These are phyloP conservation scores for Lasius fuliginosus DNA, from an alignment of 2,888 invertebrate species.

Conservation along the genomic window DNA sequence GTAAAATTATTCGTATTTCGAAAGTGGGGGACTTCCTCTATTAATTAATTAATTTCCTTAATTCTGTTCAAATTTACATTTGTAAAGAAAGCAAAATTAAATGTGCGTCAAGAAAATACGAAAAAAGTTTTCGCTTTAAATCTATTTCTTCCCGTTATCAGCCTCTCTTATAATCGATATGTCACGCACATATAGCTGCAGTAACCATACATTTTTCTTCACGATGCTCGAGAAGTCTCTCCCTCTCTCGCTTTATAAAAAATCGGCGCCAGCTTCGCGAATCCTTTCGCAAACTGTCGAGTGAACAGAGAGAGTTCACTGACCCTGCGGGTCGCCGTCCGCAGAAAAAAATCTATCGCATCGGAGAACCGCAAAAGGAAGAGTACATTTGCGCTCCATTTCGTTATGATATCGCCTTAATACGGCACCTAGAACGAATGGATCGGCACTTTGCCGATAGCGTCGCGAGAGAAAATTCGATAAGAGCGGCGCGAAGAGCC, in stretches of 20 bases:
- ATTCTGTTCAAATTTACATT: background rate
- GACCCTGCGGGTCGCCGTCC: background rate
- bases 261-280: background rate
- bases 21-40: background rate
- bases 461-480: slow-evolving; percentile 31
- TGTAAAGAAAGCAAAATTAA: background rate
- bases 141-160: background rate
- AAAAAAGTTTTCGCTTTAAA: background rate
- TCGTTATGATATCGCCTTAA: slow-evolving; percentile 38
- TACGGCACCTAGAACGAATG: slow-evolving; percentile 37
- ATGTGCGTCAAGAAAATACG: background rate
- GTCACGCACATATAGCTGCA: background rate
- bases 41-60: background rate
- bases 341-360: slow-evolving; percentile 24
- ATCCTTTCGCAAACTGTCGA: background rate
- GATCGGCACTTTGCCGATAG: slow-evolving; percentile 39
- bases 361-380: slow-evolving; percentile 7
- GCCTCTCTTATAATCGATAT: background rate
- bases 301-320: background rate
- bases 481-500: slow-evolving; percentile 25
- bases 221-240: background rate
- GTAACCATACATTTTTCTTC: slow-evolving; percentile 4
- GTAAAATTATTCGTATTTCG: background rate
- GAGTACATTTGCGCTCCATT: slow-evolving; percentile 37
- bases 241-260: background rate